Evolutionary conservation across 2,113 vertebrate species (phyloP), one percentile per base, ranked within the genome.

Genomic region (Prionailurus bengalensis): DNA sequence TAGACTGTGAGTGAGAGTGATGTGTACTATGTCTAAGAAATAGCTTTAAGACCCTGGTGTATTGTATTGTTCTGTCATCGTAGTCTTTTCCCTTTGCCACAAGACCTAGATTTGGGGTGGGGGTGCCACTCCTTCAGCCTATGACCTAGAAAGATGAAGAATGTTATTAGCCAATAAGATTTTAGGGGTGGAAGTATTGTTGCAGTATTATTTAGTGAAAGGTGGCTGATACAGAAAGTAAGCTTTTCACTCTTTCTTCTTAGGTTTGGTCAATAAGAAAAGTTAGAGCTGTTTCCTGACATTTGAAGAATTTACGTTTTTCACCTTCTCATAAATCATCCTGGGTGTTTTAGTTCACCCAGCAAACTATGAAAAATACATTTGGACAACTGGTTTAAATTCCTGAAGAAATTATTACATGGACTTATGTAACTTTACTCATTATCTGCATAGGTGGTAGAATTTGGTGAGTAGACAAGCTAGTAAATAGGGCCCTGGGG

Each of bases 231-330:
- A 39, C 4, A 53, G 70, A 48, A 85, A 85, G 33, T 85, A 73
- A 71, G n/a, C 55, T 65, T 6, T 93, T 55, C 0, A 5, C 17
- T 55, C 51, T 78, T 83, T 84, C 42, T 94, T 42, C 33, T 79
- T 89, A 45, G 51, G 23, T 53, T 55, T 8, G 17, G 48, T 91
- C 39, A 55, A 16, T 96, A 91, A 91, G 92, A 91, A 91, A 90
- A 90, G 36, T 95, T 78, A 95, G 70, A n/a, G 5, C 9, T 91
- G 8, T 96, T 74, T 81, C 36, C 74, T 74, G 25, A 33, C 31
- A 87, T 91, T 94, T 82, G 73, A 87, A 91, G 23, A 33, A 61
- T 84, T 89, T 89, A 93, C 25, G 25, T 78, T n/a, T 86, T 94
- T 91, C 13, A 80, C 0, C 25, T 45, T 92, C 11, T 80, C 25